These are phyloP conservation scores for Xyrichtys novacula DNA, from an alignment of 2,797 vertebrate genomes.

Conservation along the genomic window DNA sequence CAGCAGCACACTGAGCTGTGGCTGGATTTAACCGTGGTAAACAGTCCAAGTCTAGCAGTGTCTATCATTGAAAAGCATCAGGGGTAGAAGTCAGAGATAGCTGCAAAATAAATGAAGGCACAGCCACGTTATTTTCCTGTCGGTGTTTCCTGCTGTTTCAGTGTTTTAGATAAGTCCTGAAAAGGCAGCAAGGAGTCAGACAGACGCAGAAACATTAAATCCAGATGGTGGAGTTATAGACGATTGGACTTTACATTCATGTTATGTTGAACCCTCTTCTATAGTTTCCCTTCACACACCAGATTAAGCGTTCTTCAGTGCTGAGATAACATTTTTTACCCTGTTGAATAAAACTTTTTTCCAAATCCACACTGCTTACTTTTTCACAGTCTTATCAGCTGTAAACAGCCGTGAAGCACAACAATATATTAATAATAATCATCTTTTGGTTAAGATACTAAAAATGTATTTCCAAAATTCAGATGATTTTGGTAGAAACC, in stretches of 20 bases:
- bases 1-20: slow-evolving; percentile 25
- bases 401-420: too few species aligned
- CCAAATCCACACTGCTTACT: too few species aligned
- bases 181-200: slow-evolving; percentile 17
- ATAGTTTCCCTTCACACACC: background rate
- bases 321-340: background rate
- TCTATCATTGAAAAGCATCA: slow-evolving; percentile 38
- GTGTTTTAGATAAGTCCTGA: slow-evolving; percentile 43
- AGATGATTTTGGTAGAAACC: background rate
- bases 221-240: background rate
- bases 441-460: too few species aligned
- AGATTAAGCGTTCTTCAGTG: background rate
- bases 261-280: slow-evolving; percentile 6
- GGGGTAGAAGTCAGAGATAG: slow-evolving; percentile 47
- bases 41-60: slow-evolving; percentile 42
- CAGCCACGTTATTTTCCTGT: slow-evolving; percentile 36
- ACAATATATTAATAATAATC: too few species aligned
- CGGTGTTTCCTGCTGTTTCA: slow-evolving; percentile 29
- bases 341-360: too few species aligned
- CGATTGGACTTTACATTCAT: background rate
- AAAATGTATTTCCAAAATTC: too few species aligned
- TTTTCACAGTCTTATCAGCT: too few species aligned
- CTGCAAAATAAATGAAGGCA: slow-evolving; percentile 48
- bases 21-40: slow-evolving; percentile 44
- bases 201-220: slow-evolving; percentile 20